phyloP scores from a whole-genome alignment of 1,140 invertebrate genomes.

The Drosophila sulfurigaster region DNA sequence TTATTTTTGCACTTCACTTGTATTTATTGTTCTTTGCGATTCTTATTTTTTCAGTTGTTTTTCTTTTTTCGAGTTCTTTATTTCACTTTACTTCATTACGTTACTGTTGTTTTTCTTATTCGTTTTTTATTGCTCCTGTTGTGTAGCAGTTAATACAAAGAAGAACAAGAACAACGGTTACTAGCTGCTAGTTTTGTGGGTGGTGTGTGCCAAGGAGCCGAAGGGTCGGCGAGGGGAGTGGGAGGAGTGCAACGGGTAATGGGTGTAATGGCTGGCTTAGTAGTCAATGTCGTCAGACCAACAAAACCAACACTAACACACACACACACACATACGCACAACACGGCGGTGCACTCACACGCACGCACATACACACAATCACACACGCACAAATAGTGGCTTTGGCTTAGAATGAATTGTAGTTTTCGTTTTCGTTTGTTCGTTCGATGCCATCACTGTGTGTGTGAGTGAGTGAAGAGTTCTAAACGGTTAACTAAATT shows the following conservation, averaged over 20 bases:
- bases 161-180: constrained; percentile 33
- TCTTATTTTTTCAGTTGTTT: constrained; percentile 1
- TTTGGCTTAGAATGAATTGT: constrained; percentile 59
- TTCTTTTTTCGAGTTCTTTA: constrained; percentile 10
- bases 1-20: not conserved
- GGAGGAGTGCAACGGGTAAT: constrained; percentile 8
- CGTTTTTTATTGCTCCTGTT: constrained; percentile 18
- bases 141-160: constrained; percentile 9
- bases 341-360: constrained; percentile 5
- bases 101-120: not conserved
- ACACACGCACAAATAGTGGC: constrained; percentile 37
- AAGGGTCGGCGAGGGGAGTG: not conserved
- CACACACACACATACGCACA: constrained; percentile 30
- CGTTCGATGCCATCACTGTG: constrained; percentile 30
- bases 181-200: constrained; percentile 32
- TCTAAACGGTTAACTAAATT: constrained; percentile 5
- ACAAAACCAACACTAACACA: constrained; percentile 52
- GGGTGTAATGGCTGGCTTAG: constrained; percentile 36
- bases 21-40: constrained; percentile 4
- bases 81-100: constrained; percentile 7
- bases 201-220: constrained; percentile 4
- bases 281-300: constrained; percentile 74
- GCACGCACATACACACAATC: constrained; percentile 27
- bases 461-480: not conserved
- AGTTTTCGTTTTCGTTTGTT: constrained; percentile 51